Evolutionary conservation across 2,113 vertebrate genomes (phyloP), one percentile per base, ranked within the genome.

Genomic region (Sigmodon hispidus): DNA sequence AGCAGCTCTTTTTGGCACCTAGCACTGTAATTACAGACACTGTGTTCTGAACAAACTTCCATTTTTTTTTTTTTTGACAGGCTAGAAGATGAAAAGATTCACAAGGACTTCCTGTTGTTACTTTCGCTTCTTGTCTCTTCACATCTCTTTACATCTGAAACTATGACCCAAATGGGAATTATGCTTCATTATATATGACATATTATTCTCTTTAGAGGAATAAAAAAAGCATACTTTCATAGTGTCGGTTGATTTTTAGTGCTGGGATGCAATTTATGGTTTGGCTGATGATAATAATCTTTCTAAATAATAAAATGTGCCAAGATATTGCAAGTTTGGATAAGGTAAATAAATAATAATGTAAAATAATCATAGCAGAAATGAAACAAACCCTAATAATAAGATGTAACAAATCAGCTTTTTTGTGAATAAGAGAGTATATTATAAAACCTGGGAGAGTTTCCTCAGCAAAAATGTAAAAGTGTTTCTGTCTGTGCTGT

Each of bases 151-250:
- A 48, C 55, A 75, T 87, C 69, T 72, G 50, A 94, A 96, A 95
- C 90, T 94, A 89, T 96, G 91, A 97, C 94, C 90, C 95, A 95
- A 77, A 63, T 93, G 92, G 90, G 94, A 90, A 95, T 97, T 96
- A 79, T 6, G 1, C 17, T 76, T 96, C 92, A 80, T 96, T 94
- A 76, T 97, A 96, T n/a, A 92, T 92, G 48, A 92, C 65, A 94
- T 21, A 57, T 84, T 96, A 40, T 12, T 0, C 43, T 40, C n/a
- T 88, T 94, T 59, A 97, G 94, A 96, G 34, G 65, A 91, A 77
- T 87, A 96, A 92, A 94, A 83, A 92, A 12, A 1, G 2, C 11
- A 70, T 45, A 4, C 50, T 48, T 97, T 97, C 94, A 72, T 45
- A 50, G 17, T 96, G 65, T 31, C 90, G n/a, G 75, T 8, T 96